These are phyloP conservation scores for Parnassius apollo DNA, from an alignment of 2,888 invertebrate species.

Conservation along the genomic window DNA sequence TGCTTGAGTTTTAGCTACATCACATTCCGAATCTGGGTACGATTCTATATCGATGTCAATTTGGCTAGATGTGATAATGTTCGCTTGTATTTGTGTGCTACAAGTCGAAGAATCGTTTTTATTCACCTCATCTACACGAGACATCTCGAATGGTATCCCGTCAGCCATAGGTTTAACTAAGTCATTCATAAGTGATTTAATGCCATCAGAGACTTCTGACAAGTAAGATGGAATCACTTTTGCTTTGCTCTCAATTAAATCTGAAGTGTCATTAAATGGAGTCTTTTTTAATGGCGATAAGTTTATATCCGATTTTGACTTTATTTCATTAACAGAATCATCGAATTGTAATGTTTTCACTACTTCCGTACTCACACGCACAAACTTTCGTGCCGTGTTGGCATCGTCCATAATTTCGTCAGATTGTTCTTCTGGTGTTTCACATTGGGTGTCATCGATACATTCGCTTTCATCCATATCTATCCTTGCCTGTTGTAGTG, in stretches of 20 bases:
- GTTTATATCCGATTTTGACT: constrained; percentile 35
- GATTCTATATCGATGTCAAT: constrained; percentile 51
- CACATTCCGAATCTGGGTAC: constrained; percentile 35
- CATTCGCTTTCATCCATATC: constrained; percentile 44
- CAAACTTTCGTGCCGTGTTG: constrained; percentile 33
- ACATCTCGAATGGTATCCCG: constrained; percentile 42
- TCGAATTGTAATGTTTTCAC: constrained; percentile 66
- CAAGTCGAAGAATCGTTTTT: constrained; percentile 41
- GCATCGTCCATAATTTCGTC: constrained; percentile 17
- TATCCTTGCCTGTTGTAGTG: constrained; percentile 46
- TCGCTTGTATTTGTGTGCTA: constrained; percentile 60
- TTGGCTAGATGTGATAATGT: constrained; percentile 60
- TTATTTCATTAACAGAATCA: constrained; percentile 46
- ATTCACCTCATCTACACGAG: constrained; percentile 27
- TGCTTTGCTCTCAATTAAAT: constrained; percentile 46
- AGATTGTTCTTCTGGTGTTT: constrained; percentile 22
- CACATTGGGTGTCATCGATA: constrained; percentile 38
- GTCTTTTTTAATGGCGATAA: constrained; percentile 55
- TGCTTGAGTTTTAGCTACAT: constrained; percentile 21
- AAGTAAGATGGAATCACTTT: constrained; percentile 63
- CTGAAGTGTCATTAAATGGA: constrained; percentile 51
- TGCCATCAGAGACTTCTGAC: constrained; percentile 53
- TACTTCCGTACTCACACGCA: constrained; percentile 52
- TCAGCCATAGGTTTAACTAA: constrained; percentile 63
- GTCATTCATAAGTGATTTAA: constrained; percentile 66